Evolutionary conservation across 2,797 vertebrate genomes (phyloP).

Genomic region (Sebastes taczanowskii): DNA sequence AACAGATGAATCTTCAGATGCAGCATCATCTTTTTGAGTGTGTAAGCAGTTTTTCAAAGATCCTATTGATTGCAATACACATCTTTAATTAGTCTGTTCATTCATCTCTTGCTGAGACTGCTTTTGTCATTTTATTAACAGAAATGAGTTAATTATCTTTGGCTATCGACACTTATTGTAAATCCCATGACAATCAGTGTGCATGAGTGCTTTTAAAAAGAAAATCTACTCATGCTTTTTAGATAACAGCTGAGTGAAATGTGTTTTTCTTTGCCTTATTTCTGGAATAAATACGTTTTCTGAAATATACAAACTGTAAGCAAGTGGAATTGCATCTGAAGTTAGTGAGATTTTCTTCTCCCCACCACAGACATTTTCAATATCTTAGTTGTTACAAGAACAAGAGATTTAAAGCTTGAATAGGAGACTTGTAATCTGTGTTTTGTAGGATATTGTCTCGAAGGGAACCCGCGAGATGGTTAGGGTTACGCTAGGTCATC

Average conservation of each 20-base stretch:
- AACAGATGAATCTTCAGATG: not conserved
- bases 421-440: not conserved
- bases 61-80: not conserved
- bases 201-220: not conserved
- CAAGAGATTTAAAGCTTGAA: not conserved
- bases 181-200: not conserved
- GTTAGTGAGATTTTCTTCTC: not conserved
- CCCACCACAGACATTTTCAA: not conserved
- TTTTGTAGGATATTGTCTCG: rapidly evolving
- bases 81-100: not conserved
- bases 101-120: not conserved
- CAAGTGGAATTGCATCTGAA: too few relatives aligned
- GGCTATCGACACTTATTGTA: not conserved
- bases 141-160: not conserved
- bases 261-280: not conserved
- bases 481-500: too few relatives aligned
- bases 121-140: not conserved
- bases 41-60: not conserved
- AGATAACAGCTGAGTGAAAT: not conserved
- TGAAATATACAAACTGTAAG: not conserved
- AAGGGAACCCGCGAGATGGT: too few relatives aligned
- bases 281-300: not conserved
- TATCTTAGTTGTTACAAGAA: not conserved
- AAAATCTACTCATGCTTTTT: not conserved
- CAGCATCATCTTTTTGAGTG: not conserved